A percentile compares a stretch with the other conserved stretches of the same genome.
Evolutionary conservation across 1,140 invertebrate genomes (phyloP).

Genomic region (Antheraea mylitta): DNA sequence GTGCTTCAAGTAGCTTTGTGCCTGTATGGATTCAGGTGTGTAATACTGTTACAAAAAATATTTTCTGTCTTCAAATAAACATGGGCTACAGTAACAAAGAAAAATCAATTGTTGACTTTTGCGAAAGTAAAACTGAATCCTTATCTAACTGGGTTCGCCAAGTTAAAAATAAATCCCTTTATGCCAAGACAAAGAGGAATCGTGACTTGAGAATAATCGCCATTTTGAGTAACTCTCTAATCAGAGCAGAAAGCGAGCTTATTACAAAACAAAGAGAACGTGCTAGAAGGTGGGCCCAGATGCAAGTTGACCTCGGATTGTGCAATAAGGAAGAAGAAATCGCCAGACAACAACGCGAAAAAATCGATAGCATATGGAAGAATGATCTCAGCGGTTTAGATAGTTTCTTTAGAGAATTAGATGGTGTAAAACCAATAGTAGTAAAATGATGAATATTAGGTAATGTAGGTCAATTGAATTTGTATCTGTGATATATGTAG

Average conservation of each 20-base stretch:
- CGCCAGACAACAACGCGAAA: conserved; percentile 60
- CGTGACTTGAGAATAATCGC: conserved; percentile 71
- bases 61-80: conserved; percentile 41
- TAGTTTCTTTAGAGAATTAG: conserved; percentile 74
- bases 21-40: conserved; percentile 74
- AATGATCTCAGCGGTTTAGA: conserved; percentile 74
- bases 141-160: conserved; percentile 71
- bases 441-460: conserved; percentile 40
- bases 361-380: conserved; percentile 74
- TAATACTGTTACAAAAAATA: conserved; percentile 61
- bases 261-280: conserved; percentile 74
- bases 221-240: conserved; percentile 67
- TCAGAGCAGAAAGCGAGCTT: conserved; percentile 62
- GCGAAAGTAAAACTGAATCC: conserved; percentile 75
- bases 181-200: conserved; percentile 71
- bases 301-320: conserved; percentile 73
- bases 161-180: conserved; percentile 72
- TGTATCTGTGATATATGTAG: conserved; percentile 76
- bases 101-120: conserved; percentile 70
- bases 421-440: conserved; percentile 63
- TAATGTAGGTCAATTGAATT: conserved; percentile 52
- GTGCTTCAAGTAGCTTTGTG: conserved; percentile 48
- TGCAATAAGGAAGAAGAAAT: conserved; percentile 65
- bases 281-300: conserved; percentile 71
- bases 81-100: conserved; percentile 71